These are phyloP conservation scores for Phortica magna DNA, from an alignment of 2,888 invertebrate genomes.

Conservation along the genomic window DNA sequence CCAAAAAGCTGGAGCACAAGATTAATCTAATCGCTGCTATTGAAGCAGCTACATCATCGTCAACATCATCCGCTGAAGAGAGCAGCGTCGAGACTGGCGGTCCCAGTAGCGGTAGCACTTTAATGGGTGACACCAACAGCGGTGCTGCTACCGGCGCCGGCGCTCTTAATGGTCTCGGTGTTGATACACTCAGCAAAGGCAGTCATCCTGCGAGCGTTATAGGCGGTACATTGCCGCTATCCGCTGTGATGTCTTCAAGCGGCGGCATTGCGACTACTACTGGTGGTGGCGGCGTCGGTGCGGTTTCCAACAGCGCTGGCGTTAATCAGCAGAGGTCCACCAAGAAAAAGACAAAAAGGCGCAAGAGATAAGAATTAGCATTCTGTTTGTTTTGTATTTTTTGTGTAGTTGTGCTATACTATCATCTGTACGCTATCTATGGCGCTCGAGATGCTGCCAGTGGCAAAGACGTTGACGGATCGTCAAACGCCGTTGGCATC, in stretches of 20 bases:
- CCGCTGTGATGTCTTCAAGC: conserved; percentile 22
- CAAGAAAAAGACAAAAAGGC: conserved; percentile 78
- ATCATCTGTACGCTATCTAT: conserved; percentile 56
- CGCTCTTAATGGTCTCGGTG: conserved; percentile 32
- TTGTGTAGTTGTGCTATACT: conserved; percentile 75
- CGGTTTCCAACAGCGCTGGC: conserved; percentile 31
- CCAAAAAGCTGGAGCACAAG: conserved; percentile 75
- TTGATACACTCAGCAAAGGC: conserved; percentile 30
- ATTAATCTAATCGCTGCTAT: conserved; percentile 74
- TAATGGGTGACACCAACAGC: conserved; percentile 17
- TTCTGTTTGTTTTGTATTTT: conserved; percentile 78
- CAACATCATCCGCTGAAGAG: conserved; percentile 75
- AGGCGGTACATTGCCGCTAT: conserved; percentile 22
- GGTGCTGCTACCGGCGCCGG: conserved; percentile 3
- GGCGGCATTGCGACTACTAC: conserved; percentile 13
- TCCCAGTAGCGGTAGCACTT: conserved; percentile 20
- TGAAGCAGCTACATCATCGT: conserved; percentile 74
- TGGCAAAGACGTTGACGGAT: conserved; percentile 18
- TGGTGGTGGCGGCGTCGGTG: conserved; percentile 34
- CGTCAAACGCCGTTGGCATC: neutral
- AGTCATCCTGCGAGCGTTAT: conserved; percentile 1
- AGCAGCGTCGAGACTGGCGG: conserved; percentile 64
- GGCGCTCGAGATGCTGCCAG: conserved; percentile 5
- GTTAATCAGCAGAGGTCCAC: conserved; percentile 63
- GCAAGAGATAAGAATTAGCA: conserved; percentile 79